Base-by-base conservation (phyloP, 2,888 invertebrate species). In the Drosophila vallismaia region DNA sequence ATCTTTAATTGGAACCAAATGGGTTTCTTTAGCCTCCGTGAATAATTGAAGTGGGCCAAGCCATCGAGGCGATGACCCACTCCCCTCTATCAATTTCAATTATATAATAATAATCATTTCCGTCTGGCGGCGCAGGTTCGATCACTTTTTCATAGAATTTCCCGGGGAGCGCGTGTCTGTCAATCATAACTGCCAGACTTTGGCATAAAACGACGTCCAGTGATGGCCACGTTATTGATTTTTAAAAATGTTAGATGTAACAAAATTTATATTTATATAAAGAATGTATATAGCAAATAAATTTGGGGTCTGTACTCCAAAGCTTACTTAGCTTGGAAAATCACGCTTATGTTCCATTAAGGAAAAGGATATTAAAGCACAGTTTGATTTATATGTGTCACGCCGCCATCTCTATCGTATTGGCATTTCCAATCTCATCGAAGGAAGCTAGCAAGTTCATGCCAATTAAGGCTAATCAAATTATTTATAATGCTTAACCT, bases 401-500 rank as follows among this genome's bases (percentile, higher is more conserved):
- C 29, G n/a, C 7, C 14, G 7, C 0, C 67, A 46, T 33, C 52
- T 38, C 52, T 38, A 10, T 0, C 3, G 14, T 31, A 48, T 46
- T 29, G 52, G 33, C 60, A 33, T 29, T 33, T 26, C 5, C 49
- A 40, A 44, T 60, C 52, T 33, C 10, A 53, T 59, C 42, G 52
- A 14, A 7, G 45, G 38, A 54, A 29, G 53, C 49, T 70, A 36
- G 71, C 77, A 84, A 88, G 79, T 79, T 86, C 78, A 86, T 70
- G 86, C 77, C 89, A 89, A 89, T 90, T 89, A 89, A 76, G 77
- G 83, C 84, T 89, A 88, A 89, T 89, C 83, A 89, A 88, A 89
- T 90, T 90, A 89, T 90, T 89, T 88, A 89, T 89, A 89, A 88
- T 85, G 82, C 89, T 83, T 89, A 90, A 90, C 87, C 86, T 74